phyloP scores from a whole-genome alignment of 2,797 vertebrate genomes.

The Ibycter americanus region DNA sequence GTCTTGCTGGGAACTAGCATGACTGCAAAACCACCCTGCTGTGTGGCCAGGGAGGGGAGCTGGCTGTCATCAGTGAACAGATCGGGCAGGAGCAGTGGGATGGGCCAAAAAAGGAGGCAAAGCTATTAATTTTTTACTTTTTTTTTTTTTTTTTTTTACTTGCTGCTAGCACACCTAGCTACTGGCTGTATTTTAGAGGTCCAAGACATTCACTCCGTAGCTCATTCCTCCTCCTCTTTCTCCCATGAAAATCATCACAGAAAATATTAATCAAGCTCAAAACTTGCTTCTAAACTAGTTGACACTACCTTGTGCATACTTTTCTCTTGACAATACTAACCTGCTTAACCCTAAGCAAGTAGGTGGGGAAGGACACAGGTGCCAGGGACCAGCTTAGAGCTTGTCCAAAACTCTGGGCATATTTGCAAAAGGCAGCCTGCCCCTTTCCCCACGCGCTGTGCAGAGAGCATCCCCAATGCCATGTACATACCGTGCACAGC shows the following conservation, averaged over 20 bases:
- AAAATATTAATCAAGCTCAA: background rate
- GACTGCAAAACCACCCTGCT: background rate
- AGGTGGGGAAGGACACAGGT: background rate
- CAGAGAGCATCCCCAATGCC: accelerated
- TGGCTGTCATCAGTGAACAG: too few relatives aligned
- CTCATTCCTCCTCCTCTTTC: background rate
- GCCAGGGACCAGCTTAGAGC: background rate
- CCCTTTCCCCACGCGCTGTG: accelerated
- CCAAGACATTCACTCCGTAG: background rate
- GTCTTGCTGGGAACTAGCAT: background rate
- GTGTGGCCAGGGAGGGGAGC: background rate
- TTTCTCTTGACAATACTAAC: background rate
- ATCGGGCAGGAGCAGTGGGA: background rate
- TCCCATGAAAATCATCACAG: background rate
- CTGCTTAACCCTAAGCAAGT: background rate
- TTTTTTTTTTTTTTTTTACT: background rate
- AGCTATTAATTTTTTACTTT: background rate
- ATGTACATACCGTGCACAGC: accelerated
- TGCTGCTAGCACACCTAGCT: background rate
- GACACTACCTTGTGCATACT: background rate
- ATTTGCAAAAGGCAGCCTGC: background rate
- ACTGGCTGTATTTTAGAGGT: background rate
- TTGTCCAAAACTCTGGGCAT: background rate
- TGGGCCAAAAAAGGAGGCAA: background rate
- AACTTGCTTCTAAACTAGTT: background rate